Evolutionary conservation across 2,888 invertebrate species (phyloP).

Genomic region (Gandaritis pyraliata): DNA sequence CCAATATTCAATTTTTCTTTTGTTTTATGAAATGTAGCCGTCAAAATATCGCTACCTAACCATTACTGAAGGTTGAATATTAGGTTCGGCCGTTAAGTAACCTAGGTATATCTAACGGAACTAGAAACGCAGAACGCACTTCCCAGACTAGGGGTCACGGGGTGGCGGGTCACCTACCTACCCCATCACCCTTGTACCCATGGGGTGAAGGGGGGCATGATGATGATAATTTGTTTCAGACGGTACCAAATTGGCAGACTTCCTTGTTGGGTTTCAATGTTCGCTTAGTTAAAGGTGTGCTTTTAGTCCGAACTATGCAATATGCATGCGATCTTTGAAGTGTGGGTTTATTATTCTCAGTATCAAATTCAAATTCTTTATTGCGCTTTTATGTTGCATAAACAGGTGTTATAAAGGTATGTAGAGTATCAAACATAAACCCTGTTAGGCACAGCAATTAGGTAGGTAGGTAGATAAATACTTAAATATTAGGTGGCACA

Average conservation of each 20-base stretch:
- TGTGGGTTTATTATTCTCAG: not conserved
- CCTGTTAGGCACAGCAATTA: too few relatives aligned
- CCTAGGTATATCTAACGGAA: conserved; percentile 26
- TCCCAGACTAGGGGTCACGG: conserved; percentile 36
- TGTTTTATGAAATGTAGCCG: too few relatives aligned
- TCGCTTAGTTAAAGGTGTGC: conserved; percentile 33
- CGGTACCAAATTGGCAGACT: conserved; percentile 44
- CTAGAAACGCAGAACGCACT: conserved; percentile 39
- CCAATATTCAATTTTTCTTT: too few relatives aligned
- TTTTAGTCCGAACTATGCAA: conserved; percentile 16
- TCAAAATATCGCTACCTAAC: too few relatives aligned
- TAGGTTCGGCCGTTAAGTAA: conserved; percentile 6
- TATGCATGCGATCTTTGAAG: conserved; percentile 8
- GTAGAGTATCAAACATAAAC: too few relatives aligned
- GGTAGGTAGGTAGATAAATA: too few relatives aligned
- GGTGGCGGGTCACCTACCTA: conserved; percentile 17
- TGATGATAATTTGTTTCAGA: conserved; percentile 47
- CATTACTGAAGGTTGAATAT: too few relatives aligned
- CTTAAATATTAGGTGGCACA: too few relatives aligned
- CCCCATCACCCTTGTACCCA: conserved; percentile 4
- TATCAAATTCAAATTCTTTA: too few relatives aligned
- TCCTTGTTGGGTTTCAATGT: conserved; percentile 43
- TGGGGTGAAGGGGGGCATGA: conserved; percentile 33
- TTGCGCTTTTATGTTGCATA: too few relatives aligned
- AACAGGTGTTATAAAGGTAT: too few relatives aligned